Percentiles rank a stretch among this genome's conserved stretches.
Evolutionary conservation across 2,888 invertebrate genomes (phyloP).

Genomic region (Cerceris rybyensis): DNA sequence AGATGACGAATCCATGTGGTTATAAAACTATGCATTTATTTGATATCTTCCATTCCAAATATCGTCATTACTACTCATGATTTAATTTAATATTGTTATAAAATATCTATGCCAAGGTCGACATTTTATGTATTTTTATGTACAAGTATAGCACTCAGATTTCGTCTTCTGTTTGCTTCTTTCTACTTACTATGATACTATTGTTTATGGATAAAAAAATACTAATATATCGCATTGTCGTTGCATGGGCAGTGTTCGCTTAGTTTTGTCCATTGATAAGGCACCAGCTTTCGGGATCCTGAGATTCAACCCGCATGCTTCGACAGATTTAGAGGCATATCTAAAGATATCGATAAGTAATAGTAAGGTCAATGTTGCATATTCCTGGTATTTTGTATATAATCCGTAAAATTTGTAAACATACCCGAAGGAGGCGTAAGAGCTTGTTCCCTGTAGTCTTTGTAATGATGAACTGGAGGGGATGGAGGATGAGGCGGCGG

Average conservation of each 20-base stretch:
- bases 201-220: slow-evolving; percentile 80
- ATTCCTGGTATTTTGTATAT: background rate
- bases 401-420: background rate
- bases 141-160: slow-evolving; percentile 77
- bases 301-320: slow-evolving; percentile 88
- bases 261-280: slow-evolving; percentile 76
- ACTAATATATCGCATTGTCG: slow-evolving; percentile 81
- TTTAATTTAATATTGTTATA: slow-evolving; percentile 73
- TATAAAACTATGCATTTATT: slow-evolving; percentile 48
- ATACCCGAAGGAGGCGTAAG: slow-evolving; percentile 81
- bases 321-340: slow-evolving; percentile 94
- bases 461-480: slow-evolving; percentile 79
- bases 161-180: slow-evolving; percentile 67
- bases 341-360: slow-evolving; percentile 83
- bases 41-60: slow-evolving; percentile 72
- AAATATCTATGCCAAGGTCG: slow-evolving; percentile 73
- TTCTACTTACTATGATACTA: slow-evolving; percentile 76
- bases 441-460: slow-evolving; percentile 81
- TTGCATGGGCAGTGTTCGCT: slow-evolving; percentile 81
- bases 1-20: background rate
- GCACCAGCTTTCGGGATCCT: slow-evolving; percentile 79
- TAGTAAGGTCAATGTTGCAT: background rate
- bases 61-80: slow-evolving; percentile 73
- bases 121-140: slow-evolving; percentile 76
- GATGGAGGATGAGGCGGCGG: slow-evolving; percentile 80